Conservation (phyloP, 2,113 vertebrate species). For the Platysteira castanea region DNA sequence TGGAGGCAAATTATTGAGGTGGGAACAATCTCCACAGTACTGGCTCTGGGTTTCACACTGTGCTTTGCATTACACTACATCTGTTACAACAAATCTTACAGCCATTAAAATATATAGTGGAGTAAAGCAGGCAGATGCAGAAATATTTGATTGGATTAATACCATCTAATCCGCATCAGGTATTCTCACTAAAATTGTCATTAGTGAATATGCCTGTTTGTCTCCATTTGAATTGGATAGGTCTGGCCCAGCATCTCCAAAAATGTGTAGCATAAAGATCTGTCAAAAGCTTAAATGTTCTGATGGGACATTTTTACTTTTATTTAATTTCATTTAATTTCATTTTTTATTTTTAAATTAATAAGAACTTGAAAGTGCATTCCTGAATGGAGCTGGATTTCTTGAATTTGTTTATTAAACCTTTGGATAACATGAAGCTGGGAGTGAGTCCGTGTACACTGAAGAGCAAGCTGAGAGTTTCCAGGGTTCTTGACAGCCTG, state of each 20-base stretch:
- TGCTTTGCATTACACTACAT: rapidly evolving
- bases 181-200: neutral
- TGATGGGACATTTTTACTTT: neutral
- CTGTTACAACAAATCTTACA: neutral
- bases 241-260: neutral
- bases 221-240: neutral
- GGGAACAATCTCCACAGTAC: neutral
- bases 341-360: neutral
- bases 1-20: neutral
- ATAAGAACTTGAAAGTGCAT: neutral
- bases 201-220: neutral
- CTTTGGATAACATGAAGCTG: neutral
- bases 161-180: neutral
- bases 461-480: neutral
- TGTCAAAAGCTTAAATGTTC: neutral
- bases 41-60: neutral
- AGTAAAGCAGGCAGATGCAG: neutral
- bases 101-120: neutral
- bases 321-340: neutral
- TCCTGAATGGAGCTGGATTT: neutral
- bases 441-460: neutral
- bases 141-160: neutral
- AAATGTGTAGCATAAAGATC: neutral
- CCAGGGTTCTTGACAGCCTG: neutral
- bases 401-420: neutral